phyloP scores from a whole-genome alignment of 2,113 vertebrate species.

The Choloepus hoffmanni region DNA sequence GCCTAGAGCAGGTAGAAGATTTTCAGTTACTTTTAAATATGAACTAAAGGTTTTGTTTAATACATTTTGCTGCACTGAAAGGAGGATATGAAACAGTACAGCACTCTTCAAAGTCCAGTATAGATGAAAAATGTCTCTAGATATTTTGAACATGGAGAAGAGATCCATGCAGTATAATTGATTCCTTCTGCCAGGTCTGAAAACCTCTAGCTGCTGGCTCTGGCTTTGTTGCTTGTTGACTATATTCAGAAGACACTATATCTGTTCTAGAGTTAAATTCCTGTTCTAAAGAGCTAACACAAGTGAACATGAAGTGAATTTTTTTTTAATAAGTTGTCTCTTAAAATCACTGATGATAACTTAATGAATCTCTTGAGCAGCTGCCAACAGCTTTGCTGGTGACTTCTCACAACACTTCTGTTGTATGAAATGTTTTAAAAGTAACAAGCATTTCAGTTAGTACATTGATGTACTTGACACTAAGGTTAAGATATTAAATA shows the following conservation, averaged over 20 bases:
- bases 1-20: constrained; percentile 1
- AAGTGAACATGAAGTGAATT: background rate
- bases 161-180: constrained; percentile 56
- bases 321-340: constrained; percentile 11
- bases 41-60: constrained; percentile 54
- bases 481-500: constrained; percentile 53
- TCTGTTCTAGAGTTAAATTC: constrained; percentile 48
- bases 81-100: constrained; percentile 65
- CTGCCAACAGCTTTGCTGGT: background rate
- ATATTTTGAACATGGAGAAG: constrained; percentile 85
- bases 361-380: constrained; percentile 19
- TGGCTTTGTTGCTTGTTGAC: constrained; percentile 45
- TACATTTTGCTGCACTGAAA: constrained; percentile 55
- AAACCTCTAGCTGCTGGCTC: constrained; percentile 54
- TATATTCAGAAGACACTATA: constrained; percentile 28
- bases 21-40: constrained; percentile 70
- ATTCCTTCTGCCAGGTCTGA: constrained; percentile 58
- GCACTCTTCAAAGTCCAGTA: constrained; percentile 71
- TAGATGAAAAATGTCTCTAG: constrained; percentile 85
- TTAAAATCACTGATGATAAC: constrained; percentile 39
- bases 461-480: background rate
- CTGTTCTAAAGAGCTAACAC: constrained; percentile 32
- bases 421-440: background rate
- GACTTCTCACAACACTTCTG: background rate
- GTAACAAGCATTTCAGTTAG: background rate